Conservation (phyloP, 2,113 vertebrate species). For the Myotis yumanensis region DNA sequence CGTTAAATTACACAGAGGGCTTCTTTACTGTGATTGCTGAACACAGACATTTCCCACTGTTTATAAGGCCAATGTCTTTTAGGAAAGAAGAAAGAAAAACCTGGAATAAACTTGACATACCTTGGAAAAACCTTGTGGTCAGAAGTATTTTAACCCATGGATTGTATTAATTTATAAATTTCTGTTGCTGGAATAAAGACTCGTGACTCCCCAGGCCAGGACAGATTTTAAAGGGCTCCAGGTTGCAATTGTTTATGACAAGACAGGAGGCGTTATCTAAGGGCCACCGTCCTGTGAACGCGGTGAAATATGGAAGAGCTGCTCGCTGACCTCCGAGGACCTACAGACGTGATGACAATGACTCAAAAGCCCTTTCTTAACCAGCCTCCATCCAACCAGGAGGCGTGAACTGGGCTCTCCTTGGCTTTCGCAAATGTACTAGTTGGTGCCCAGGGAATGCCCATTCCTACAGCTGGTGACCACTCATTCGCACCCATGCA, state of each 20-base stretch:
- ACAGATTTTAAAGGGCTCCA: not conserved
- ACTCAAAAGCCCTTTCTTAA: not conserved
- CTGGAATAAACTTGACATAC: not conserved
- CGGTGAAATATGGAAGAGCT: not conserved
- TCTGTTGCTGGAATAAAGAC: conserved; percentile 19
- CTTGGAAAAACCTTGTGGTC: not conserved
- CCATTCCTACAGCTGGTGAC: not conserved
- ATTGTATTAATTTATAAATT: conserved; percentile 8
- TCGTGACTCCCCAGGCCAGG: not conserved
- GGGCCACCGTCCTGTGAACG: not conserved
- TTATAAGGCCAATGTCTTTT: not conserved
- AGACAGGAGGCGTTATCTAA: not conserved
- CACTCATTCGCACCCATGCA: no score
- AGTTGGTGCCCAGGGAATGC: not conserved
- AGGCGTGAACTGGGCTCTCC: not conserved
- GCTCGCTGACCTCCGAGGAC: not conserved
- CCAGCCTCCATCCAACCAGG: not conserved
- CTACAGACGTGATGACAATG: not conserved
- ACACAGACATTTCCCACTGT: conserved; percentile 43
- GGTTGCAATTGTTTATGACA: not conserved
- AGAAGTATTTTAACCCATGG: not conserved
- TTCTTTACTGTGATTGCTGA: conserved; percentile 26
- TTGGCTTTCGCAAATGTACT: not conserved
- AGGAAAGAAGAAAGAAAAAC: not conserved
- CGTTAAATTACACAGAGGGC: conserved; percentile 54